Evolutionary conservation across 2,113 vertebrate species (phyloP), one percentile per base, ranked within the genome.

Genomic region (Pimephales promelas): DNA sequence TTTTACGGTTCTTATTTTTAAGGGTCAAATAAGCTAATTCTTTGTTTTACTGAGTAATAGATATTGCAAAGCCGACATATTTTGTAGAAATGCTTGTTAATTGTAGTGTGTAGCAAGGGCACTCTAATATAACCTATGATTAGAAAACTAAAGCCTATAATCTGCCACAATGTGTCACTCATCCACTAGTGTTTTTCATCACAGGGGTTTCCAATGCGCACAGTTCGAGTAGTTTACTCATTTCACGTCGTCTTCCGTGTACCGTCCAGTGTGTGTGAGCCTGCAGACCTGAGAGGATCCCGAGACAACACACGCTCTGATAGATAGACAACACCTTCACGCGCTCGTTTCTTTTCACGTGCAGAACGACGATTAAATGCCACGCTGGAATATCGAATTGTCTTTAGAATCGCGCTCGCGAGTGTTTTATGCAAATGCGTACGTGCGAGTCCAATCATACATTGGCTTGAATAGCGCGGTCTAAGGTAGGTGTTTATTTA

Each of bases 371-470:
- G 1, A 52, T 66, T 47, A 4, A 22, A 47, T 13, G 18, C 24
- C 10, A 31, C 10, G 3, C 3, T 4, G 36, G 59, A 66, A 20
- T 28, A 62, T 79, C 40, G 9, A 11, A 1, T 49, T n/a, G 61
- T 52, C 24, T 28, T 20, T 57, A 57, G 26, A 52, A 28, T 31
- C 18, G 16, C 31, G 14, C 13, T 10, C 9, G 26, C 6, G 26
- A n/a, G 2, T 28, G 61, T 80, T 77, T 77, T 52, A 4, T 80
- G 43, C 59, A 22, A 13, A 80, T 66, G 40, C 45, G 78, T 18
- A 40, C 56, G 78, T 47, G 61, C 28, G 73, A 31, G 10, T 34
- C 4, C 18, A 28, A 54, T 10, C 49, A 18, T 49, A 3, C 73
- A 2, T 49, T 54, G 73, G 45, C 45, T 56, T 24, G 49, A 40